phyloP scores from a whole-genome alignment of 2,113 vertebrate genomes.

The Pelobates fuscus region DNA sequence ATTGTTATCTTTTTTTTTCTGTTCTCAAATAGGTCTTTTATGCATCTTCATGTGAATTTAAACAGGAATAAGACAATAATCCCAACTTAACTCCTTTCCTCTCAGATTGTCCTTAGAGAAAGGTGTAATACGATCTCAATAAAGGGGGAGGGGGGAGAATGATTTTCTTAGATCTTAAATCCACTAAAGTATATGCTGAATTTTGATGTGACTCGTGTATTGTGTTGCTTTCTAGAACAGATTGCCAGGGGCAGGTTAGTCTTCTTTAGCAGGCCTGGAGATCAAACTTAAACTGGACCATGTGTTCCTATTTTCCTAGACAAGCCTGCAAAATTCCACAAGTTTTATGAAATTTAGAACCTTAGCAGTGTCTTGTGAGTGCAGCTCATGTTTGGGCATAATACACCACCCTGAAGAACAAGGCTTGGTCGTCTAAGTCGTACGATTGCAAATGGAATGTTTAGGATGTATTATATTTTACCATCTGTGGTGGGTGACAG shows the following conservation, averaged over 20 bases:
- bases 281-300: not conserved
- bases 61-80: not conserved
- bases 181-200: not conserved
- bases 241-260: not conserved
- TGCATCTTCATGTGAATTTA: slow-evolving; percentile 18
- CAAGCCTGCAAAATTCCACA: too few species aligned
- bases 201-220: too few species aligned
- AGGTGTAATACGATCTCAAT: not conserved
- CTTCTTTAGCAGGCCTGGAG: not conserved
- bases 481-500: too few species aligned
- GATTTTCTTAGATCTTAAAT: not conserved
- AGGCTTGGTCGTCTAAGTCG: too few species aligned
- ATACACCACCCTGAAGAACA: too few species aligned
- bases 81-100: slow-evolving; percentile 12
- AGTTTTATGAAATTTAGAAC: too few species aligned
- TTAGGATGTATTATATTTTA: too few species aligned
- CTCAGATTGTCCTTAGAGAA: not conserved
- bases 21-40: slow-evolving; percentile 15
- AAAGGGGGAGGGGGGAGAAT: not conserved
- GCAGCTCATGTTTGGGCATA: too few species aligned
- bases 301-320: too few species aligned
- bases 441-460: too few species aligned
- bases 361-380: too few species aligned
- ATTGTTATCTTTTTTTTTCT: slow-evolving; percentile 46
- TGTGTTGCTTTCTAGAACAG: too few species aligned